Percentiles rank a stretch among this genome's conserved stretches.
These are phyloP conservation scores for Wasmannia auropunctata DNA, from an alignment of 1,140 invertebrate genomes.

Conservation along the genomic window DNA sequence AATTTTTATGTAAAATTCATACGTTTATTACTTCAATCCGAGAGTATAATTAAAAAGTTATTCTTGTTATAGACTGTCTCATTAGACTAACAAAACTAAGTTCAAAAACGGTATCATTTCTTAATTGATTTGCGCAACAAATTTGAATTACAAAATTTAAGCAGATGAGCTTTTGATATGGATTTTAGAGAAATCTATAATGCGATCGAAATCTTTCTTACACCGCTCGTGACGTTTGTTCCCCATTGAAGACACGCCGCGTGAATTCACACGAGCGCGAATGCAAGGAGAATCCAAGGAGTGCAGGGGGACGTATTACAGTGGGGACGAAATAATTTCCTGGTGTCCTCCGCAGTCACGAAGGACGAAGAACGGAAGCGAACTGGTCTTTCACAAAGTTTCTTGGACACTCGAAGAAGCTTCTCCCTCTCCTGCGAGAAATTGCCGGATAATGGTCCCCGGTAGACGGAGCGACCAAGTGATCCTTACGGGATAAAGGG, in stretches of 20 bases:
- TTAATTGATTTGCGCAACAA: not conserved
- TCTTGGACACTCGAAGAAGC: conserved; percentile 81
- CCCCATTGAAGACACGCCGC: conserved; percentile 12
- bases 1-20: not conserved
- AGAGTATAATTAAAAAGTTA: not conserved
- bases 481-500: conserved; percentile 79
- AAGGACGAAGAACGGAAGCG: conserved; percentile 75
- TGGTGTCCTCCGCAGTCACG: conserved; percentile 77
- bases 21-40: not conserved
- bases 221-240: not conserved
- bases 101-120: not conserved
- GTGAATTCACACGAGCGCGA: conserved; percentile 32
- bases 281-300: not conserved
- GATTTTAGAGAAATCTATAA: not conserved
- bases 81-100: not conserved
- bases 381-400: conserved; percentile 81
- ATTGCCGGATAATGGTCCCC: conserved; percentile 79
- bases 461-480: conserved; percentile 76
- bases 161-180: not conserved
- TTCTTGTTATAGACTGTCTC: too few relatives aligned
- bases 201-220: conserved; percentile 25
- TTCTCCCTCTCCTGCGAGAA: conserved; percentile 75
- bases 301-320: conserved; percentile 55
- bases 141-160: not conserved
- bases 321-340: conserved; percentile 82